phyloP scores from a whole-genome alignment of 2,888 invertebrate genomes.

The Tuberolachnus salignus region DNA sequence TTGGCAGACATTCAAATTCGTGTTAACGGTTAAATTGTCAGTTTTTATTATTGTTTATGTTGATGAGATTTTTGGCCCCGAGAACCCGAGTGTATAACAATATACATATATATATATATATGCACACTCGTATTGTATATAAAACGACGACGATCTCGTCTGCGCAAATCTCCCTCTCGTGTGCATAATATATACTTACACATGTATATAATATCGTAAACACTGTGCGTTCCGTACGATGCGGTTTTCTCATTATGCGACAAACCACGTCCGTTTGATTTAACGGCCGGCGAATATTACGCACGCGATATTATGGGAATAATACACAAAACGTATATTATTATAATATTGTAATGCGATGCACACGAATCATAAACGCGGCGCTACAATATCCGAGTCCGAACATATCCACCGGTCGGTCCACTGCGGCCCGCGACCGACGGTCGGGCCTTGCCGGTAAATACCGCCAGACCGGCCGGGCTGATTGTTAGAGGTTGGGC shows the following conservation, averaged over 20 bases:
- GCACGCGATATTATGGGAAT: background rate
- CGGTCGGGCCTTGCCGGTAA: too few relatives aligned
- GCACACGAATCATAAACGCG: background rate
- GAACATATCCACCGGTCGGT: too few relatives aligned
- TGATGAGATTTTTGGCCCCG: conserved; percentile 48
- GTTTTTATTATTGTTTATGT: conserved; percentile 53
- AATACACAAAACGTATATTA: background rate
- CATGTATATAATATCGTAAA: too few relatives aligned
- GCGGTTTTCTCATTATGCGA: conserved; percentile 40
- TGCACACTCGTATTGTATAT: too few relatives aligned
- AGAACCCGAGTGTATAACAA: background rate
- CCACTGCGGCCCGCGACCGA: too few relatives aligned
- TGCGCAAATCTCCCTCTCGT: background rate
- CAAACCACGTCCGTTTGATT: conserved; percentile 37
- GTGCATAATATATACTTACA: background rate
- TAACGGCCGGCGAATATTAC: background rate
- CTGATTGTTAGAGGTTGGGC: too few relatives aligned
- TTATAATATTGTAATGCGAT: background rate
- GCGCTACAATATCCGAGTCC: background rate
- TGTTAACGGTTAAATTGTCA: conserved; percentile 52
- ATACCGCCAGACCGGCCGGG: too few relatives aligned
- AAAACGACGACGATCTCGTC: conserved; percentile 13
- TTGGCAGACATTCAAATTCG: conserved; percentile 55
- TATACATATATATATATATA: too few relatives aligned
- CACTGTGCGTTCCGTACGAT: background rate